Conservation (phyloP, 2,888 invertebrate genomes). For the Hydraecia micacea region DNA sequence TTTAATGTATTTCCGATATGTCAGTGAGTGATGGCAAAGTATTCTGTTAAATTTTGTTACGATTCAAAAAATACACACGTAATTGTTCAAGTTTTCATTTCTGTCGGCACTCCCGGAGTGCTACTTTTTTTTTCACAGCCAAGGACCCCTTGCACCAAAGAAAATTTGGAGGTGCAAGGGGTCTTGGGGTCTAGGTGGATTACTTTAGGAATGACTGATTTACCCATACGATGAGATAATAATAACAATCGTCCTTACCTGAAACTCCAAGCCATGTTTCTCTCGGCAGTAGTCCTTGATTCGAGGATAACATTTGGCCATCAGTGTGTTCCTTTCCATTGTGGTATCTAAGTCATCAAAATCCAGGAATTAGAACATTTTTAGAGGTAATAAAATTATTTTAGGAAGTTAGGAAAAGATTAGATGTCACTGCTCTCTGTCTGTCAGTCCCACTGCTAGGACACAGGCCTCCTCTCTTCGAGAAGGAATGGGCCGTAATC, state of each 20-base stretch:
- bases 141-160: not conserved
- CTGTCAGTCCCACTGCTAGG: no score
- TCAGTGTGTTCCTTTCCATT: slow-evolving; percentile 98
- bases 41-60: no score
- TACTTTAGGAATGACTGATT: not conserved
- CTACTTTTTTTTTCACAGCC: not conserved
- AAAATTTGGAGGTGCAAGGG: no score
- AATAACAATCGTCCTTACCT: slow-evolving; percentile 90
- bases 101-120: no score
- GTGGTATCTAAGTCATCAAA: slow-evolving; percentile 94
- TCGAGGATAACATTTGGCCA: slow-evolving; percentile 99
- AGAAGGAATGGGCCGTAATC: no score
- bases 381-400: not conserved
- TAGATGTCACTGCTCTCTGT: not conserved
- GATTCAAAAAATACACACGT: no score
- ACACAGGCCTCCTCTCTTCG: no score
- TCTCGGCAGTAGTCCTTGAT: slow-evolving; percentile 99
- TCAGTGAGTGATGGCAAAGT: no score
- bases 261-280: slow-evolving; percentile 99
- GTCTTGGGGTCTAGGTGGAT: not conserved
- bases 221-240: not conserved
- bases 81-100: no score
- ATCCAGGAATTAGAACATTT: not conserved
- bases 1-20: no score
- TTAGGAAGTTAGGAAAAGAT: not conserved